These are phyloP conservation scores for Agrochola lota DNA, from an alignment of 2,888 invertebrate genomes.

Conservation along the genomic window DNA sequence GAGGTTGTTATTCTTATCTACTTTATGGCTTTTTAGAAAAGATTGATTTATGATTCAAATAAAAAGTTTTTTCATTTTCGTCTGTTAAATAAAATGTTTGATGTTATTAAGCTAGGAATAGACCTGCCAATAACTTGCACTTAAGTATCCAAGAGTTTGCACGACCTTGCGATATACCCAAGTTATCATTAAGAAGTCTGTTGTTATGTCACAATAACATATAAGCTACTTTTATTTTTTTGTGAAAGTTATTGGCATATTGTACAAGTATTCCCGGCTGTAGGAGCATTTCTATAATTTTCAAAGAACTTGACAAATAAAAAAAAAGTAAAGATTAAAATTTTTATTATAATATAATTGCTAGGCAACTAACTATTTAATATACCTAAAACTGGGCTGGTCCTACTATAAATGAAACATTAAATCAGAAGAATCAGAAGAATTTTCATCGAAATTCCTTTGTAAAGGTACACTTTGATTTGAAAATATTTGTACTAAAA, in stretches of 20 bases:
- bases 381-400: not conserved
- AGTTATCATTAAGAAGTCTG: not conserved
- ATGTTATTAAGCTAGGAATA: not conserved
- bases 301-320: not conserved
- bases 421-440: not conserved
- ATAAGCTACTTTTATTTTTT: not conserved
- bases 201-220: not conserved
- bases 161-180: not conserved
- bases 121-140: too few species aligned
- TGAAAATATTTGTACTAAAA: slow-evolving; percentile 12
- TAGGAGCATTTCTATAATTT: not conserved
- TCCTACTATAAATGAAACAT: not conserved
- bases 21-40: not conserved
- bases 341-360: not conserved
- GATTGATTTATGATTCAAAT: slow-evolving; percentile 11
- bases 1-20: slow-evolving; percentile 11
- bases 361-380: too few species aligned
- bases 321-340: not conserved
- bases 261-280: not conserved
- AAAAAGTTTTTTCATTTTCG: slow-evolving; percentile 1
- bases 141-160: not conserved
- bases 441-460: slow-evolving; percentile 12
- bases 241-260: not conserved
- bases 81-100: not conserved
- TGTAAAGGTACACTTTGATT: slow-evolving; percentile 1